Evolutionary conservation across 2,888 invertebrate species (phyloP), one percentile per base, ranked within the genome.

Genomic region (Rhabditoides inermis): DNA sequence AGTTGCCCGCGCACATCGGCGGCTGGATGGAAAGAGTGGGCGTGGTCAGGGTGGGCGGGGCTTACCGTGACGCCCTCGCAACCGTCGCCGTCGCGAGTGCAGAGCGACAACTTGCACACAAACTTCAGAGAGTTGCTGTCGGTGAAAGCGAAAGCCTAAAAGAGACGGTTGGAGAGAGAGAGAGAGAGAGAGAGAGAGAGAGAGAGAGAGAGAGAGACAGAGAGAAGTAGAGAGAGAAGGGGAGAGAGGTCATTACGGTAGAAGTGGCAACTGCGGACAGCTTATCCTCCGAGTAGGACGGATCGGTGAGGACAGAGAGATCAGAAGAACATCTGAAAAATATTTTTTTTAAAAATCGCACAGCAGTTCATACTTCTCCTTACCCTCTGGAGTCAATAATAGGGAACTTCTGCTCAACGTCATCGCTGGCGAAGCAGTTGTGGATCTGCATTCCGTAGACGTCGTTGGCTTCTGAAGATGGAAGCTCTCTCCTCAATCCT

Each of bases 1-100:
- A 51, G 51, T 63, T 64, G 15, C 37, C 30, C 25, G 55, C 55
- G 40, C 66, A 66, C 6, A 47, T 15, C 7, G 66, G 66, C 1
- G 66, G 66, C 65, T 65, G 39, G 25, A 49, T 39, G 12, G 4
- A 40, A 39, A 40, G 26, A 7, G 6, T 40, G 7, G 7, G 5
- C 3, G 18, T 40, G 20, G 2, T 26, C 22, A 25, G 27, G 10
- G 44, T 15, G 46, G n/a, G 35, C 37, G 27, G 26, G 10, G 49
- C 60, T 45, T 64, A 73, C 73, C 53, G 70, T 66, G 44, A 68
- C 57, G 22, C 73, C 73, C 51, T 70, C 65, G 58, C 73, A 73
- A 1, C 70, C 69, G 51, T 70, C 73, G 3, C 69, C 69, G 52
- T 69, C 69, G n/a, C 73, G 56, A 10, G 69, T 61, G 41, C 73